Base-by-base conservation (phyloP, 2,113 vertebrate genomes). In the Hippoglossus stenolepis region DNA sequence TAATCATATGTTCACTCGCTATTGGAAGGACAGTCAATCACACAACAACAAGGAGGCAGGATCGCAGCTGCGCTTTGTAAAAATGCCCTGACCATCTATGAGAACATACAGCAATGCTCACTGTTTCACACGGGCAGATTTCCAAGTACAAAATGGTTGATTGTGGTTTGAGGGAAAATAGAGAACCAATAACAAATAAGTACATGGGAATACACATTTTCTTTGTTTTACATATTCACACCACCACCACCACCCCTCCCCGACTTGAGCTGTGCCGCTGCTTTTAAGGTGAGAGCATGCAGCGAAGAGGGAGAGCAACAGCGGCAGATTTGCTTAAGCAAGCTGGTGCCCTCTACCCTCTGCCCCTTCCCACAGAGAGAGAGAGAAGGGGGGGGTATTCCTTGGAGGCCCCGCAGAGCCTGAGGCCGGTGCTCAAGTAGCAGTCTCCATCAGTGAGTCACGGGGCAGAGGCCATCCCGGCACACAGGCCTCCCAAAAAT, bases 391-490 rank as follows among this genome's bases (percentile, higher is more conserved):
- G 80, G 79, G 73, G 71, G 69, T 91, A 91, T 92, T 93, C 93
- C 92, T 86, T 67, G 73, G 92, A 93, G 93, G 87, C 88, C 85
- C 75, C 0, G 73, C 82, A 79, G 73, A 89, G 94, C 94, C 94
- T 57, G 91, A 93, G 91, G 94, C 91, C 85, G 73, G 70, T 76
- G 87, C 90, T 93, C 88, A 80, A 93, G 92, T 89, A 92, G 90
- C 87, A 94, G 93, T 90, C 92, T 94, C 93, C 85, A 90, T 93
- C 92, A 93, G 93, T 95, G 94, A 95, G 93, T 94, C 94, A 95
- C 89, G 87, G 94, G 92, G 91, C 94, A 95, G 91, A 95, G 94
- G 92, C 91, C 94, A 93, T 89, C 90, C 88, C 53, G 89, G 89
- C 91, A 91, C 91, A 92, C 91, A 94, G 92, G 92, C 87, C 92